Evolutionary conservation across 1,140 invertebrate genomes (phyloP).

Genomic region (Apis dorsata): DNA sequence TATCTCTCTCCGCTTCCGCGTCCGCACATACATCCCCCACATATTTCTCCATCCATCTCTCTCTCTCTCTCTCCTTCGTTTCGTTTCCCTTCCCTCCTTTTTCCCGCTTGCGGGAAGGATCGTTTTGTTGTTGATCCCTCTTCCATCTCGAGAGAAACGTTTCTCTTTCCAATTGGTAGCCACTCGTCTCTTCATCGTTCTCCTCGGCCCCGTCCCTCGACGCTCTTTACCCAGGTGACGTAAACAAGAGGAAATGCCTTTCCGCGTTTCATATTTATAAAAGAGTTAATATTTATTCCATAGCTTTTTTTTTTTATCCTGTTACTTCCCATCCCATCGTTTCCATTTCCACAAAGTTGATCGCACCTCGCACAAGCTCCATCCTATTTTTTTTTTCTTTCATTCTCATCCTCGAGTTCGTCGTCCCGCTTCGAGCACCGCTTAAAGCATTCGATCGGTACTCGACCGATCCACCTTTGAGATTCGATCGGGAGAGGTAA

Average conservation of each 20-base stretch:
- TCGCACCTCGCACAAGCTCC: neutral
- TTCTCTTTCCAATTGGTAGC: slow-evolving; percentile 28
- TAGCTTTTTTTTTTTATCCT: slow-evolving; percentile 13
- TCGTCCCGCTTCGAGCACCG: neutral
- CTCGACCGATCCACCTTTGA: neutral
- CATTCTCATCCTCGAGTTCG: neutral
- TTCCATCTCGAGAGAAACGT: slow-evolving; percentile 53
- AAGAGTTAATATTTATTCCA: slow-evolving; percentile 51
- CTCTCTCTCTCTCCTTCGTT: slow-evolving; percentile 12
- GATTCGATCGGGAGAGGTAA: neutral
- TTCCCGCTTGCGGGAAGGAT: neutral
- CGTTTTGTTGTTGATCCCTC: slow-evolving; percentile 10
- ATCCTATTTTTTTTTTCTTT: too few relatives aligned
- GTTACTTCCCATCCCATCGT: slow-evolving; percentile 4
- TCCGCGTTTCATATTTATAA: slow-evolving; percentile 48
- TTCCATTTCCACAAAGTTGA: neutral
- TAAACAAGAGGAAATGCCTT: slow-evolving; percentile 5
- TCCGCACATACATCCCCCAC: neutral
- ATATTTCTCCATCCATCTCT: slow-evolving; percentile 38
- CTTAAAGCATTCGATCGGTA: neutral
- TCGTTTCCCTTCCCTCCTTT: neutral
- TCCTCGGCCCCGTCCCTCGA: neutral
- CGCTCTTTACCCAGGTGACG: neutral
- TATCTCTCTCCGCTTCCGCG: slow-evolving; percentile 32
- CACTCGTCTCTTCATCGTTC: slow-evolving; percentile 4